A percentile compares a stretch with the other conserved stretches of the same genome.
These are phyloP conservation scores for Malurus alboscapulatus DNA, from an alignment of 2,113 vertebrate species.

Conservation along the genomic window DNA sequence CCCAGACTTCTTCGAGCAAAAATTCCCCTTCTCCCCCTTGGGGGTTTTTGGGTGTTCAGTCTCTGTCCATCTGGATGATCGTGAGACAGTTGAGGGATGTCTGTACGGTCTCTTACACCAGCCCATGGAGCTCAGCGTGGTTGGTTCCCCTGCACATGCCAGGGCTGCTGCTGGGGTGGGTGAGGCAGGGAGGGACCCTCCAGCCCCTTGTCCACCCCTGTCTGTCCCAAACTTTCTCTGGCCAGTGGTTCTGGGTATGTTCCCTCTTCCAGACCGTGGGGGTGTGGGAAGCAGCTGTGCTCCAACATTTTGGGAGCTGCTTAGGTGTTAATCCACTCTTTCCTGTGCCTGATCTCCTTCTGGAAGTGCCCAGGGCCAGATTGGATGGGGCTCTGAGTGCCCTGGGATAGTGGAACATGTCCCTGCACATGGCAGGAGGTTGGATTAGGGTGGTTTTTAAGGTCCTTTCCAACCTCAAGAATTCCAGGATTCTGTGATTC, in stretches of 20 bases:
- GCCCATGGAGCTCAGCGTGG: fast-evolving
- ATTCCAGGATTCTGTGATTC: background rate
- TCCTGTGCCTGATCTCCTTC: background rate
- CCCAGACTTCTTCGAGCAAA: too few relatives aligned
- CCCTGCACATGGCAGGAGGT: background rate
- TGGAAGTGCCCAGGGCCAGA: background rate
- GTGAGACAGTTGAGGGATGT: too few relatives aligned
- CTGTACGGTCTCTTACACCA: too few relatives aligned
- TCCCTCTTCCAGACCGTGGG: fast-evolving
- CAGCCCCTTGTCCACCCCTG: background rate
- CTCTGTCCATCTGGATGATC: too few relatives aligned
- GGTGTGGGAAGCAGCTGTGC: background rate
- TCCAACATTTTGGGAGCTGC: background rate
- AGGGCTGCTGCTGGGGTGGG: background rate
- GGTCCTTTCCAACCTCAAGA: background rate
- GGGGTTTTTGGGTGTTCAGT: too few relatives aligned
- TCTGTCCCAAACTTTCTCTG: background rate
- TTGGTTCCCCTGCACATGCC: fast-evolving
- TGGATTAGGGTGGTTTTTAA: background rate
- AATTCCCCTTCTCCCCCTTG: too few relatives aligned
- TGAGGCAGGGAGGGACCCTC: background rate
- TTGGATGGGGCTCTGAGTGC: background rate
- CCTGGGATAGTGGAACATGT: background rate
- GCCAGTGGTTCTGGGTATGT: background rate
- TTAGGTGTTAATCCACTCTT: background rate